Evolutionary conservation across 2,888 invertebrate genomes (phyloP).

Genomic region (Ceraclea dissimilis): DNA sequence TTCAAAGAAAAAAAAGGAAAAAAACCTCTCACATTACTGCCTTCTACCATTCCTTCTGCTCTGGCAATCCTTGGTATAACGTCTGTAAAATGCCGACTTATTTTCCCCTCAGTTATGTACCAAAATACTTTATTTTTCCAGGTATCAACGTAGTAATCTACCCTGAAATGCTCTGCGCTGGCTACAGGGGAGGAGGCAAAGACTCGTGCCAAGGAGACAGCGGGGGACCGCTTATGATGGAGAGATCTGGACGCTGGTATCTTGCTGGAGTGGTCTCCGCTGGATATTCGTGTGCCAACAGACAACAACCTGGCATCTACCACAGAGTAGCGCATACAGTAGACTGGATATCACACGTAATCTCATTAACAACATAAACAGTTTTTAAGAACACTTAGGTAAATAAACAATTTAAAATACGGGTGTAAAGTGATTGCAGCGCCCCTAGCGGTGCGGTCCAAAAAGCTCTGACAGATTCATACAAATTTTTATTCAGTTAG

Average conservation of each 20-base stretch:
- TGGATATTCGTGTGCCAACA: constrained; percentile 88
- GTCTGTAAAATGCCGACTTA: too few relatives aligned
- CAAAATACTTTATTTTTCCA: constrained; percentile 29
- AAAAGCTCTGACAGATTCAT: too few relatives aligned
- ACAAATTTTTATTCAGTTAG: too few relatives aligned
- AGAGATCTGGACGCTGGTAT: constrained; percentile 81
- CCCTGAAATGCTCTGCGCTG: constrained; percentile 93
- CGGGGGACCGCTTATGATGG: constrained; percentile 86
- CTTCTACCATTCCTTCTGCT: too few relatives aligned
- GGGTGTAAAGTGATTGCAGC: too few relatives aligned
- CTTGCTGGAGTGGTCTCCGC: constrained; percentile 88
- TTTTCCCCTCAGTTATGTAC: too few relatives aligned
- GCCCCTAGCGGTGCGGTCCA: too few relatives aligned
- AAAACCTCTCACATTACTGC: too few relatives aligned
- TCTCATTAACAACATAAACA: constrained; percentile 4
- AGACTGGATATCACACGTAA: constrained; percentile 78
- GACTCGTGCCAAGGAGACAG: constrained; percentile 76
- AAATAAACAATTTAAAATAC: too few relatives aligned
- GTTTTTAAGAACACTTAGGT: too few relatives aligned
- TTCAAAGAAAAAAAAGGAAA: too few relatives aligned
- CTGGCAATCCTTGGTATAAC: too few relatives aligned
- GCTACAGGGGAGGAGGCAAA: constrained; percentile 80
- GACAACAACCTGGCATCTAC: constrained; percentile 91
- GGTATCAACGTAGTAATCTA: constrained; percentile 87
- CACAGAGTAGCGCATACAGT: constrained; percentile 89